Percentiles rank a stretch among this genome's conserved stretches.
phyloP scores from a whole-genome alignment of 2,113 vertebrate genomes.

The Alethe diademata region DNA sequence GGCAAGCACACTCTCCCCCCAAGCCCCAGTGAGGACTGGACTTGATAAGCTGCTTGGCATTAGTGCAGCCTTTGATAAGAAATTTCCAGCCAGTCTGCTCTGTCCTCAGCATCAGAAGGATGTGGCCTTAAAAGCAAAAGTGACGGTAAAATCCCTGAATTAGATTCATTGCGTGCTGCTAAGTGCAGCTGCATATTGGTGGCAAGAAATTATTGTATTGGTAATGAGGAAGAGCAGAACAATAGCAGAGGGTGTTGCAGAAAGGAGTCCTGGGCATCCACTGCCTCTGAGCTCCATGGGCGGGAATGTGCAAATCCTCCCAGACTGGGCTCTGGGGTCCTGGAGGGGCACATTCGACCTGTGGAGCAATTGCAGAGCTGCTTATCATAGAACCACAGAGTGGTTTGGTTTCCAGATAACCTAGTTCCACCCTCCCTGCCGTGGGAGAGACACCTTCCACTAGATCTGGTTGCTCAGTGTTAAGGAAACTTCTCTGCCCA shows the following conservation, averaged over 20 bases:
- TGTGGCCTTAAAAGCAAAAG: background rate
- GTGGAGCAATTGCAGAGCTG: accelerated
- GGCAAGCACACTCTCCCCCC: background rate
- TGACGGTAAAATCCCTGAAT: background rate
- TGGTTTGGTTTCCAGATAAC: background rate
- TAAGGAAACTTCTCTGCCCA: background rate
- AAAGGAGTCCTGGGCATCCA: background rate
- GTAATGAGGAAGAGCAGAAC: background rate
- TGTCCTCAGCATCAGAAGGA: background rate
- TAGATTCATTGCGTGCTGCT: background rate
- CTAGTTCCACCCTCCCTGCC: background rate
- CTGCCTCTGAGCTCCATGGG: background rate
- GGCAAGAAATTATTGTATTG: background rate
- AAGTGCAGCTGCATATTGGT: accelerated
- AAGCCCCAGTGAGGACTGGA: background rate
- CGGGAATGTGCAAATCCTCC: background rate
- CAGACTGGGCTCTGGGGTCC: background rate
- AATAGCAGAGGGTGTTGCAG: accelerated
- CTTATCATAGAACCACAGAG: background rate
- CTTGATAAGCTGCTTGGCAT: background rate
- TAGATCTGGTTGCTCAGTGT: background rate
- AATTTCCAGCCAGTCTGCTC: background rate
- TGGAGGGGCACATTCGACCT: background rate
- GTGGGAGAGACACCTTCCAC: background rate
- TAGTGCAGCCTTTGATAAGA: background rate